Conservation (phyloP, 2,797 vertebrate species). For the Clarias laeviceps region DNA sequence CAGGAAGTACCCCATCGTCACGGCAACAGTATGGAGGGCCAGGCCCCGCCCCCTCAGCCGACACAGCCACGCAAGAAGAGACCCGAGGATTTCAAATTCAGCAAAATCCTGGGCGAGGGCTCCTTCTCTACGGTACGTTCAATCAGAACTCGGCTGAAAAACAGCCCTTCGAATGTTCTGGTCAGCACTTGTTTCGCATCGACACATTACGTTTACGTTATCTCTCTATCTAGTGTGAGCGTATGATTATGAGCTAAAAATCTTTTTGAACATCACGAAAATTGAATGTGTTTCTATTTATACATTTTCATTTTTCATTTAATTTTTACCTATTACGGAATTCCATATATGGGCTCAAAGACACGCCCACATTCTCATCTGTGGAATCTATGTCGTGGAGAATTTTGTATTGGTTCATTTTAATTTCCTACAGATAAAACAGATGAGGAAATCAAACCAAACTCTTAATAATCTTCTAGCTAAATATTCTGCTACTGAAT, state of each 20-base stretch:
- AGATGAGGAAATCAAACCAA: not conserved
- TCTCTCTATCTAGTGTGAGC: not conserved
- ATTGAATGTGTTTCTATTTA: no score
- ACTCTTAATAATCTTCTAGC: not conserved
- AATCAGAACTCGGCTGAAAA: not conserved
- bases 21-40: slow-evolving; percentile 86
- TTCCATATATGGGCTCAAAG: not conserved
- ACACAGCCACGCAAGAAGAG: slow-evolving; percentile 94
- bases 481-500: not conserved
- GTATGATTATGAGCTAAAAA: not conserved
- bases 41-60: slow-evolving; percentile 73
- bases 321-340: not conserved
- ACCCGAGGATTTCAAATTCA: slow-evolving; percentile 96
- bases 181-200: not conserved
- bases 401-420: not conserved
- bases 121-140: slow-evolving; percentile 94
- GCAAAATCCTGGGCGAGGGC: slow-evolving; percentile 97
- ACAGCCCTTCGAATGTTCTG: not conserved
- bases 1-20: slow-evolving; percentile 87
- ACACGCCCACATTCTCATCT: not conserved
- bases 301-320: not conserved
- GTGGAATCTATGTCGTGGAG: not conserved
- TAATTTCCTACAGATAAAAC: not conserved
- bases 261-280: not conserved
- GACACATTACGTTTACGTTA: not conserved